phyloP scores from a whole-genome alignment of 2,113 vertebrate genomes.

The Balaenoptera acutorostrata region DNA sequence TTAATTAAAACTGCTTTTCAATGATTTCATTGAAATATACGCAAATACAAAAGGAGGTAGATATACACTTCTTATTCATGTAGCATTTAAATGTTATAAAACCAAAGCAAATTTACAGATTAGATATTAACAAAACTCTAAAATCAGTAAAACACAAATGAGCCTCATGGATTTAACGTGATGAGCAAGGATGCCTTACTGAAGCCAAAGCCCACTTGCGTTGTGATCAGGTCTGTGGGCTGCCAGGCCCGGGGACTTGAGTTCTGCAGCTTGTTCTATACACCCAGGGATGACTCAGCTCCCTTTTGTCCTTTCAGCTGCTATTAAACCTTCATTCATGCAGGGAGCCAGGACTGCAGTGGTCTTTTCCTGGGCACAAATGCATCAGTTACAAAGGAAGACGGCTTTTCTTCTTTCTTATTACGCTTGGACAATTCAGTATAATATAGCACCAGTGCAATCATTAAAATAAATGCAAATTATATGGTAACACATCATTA shows the following conservation, averaged over 20 bases:
- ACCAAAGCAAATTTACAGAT: neutral
- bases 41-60: neutral
- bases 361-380: neutral
- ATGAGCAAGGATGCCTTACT: neutral
- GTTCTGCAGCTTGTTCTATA: neutral
- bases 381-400: neutral
- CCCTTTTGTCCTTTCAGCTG: neutral
- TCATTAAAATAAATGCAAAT: slow-evolving; percentile 12
- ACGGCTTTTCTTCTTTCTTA: neutral
- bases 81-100: neutral
- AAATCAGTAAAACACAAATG: neutral
- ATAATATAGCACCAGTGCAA: accelerated
- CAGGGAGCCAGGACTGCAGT: neutral
- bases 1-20: neutral
- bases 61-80: neutral
- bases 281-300: neutral
- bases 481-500: neutral
- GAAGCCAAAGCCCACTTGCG: neutral
- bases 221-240: neutral
- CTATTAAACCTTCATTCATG: neutral
- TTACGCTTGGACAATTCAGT: neutral
- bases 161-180: neutral
- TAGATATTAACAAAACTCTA: neutral
- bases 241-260: neutral
- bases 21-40: neutral